Evolutionary conservation across 2,113 vertebrate species (phyloP).

Genomic region (Phaetusa simplex): DNA sequence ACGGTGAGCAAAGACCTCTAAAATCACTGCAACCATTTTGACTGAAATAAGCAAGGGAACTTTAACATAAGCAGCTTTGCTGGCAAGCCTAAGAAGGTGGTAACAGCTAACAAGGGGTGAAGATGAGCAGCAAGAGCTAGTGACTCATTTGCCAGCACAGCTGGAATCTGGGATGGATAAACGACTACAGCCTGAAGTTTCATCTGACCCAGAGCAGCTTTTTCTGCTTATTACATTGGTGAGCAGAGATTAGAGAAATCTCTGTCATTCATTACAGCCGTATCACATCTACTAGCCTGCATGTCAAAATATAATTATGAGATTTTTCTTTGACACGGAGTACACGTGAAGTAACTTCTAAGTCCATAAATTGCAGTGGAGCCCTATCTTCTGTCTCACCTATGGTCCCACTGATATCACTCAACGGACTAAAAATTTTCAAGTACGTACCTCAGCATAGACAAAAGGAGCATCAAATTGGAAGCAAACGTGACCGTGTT

Average conservation of each 20-base stretch:
- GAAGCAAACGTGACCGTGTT: constrained; percentile 91
- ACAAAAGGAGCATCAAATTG: constrained; percentile 91
- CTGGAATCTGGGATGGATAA: not conserved
- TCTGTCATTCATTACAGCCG: not conserved
- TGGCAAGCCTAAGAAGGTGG: not conserved
- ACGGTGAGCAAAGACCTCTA: not conserved
- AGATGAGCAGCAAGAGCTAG: not conserved
- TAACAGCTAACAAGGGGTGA: not conserved
- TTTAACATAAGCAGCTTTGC: not conserved
- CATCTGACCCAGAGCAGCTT: not conserved
- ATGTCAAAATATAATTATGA: not conserved
- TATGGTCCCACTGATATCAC: not conserved
- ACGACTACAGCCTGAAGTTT: not conserved
- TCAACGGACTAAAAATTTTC: not conserved
- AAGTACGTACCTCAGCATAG: constrained; percentile 86
- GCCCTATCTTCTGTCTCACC: not conserved
- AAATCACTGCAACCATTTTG: not conserved
- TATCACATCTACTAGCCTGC: not conserved
- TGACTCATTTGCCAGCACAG: not conserved
- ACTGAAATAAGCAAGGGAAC: not conserved
- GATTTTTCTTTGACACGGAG: not conserved
- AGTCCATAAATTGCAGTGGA: not conserved
- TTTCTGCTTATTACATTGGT: not conserved
- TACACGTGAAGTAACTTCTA: not conserved
- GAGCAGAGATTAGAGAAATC: not conserved